Base-by-base conservation (phyloP, 1,140 invertebrate genomes). In the Drosophila parabipectinata region DNA sequence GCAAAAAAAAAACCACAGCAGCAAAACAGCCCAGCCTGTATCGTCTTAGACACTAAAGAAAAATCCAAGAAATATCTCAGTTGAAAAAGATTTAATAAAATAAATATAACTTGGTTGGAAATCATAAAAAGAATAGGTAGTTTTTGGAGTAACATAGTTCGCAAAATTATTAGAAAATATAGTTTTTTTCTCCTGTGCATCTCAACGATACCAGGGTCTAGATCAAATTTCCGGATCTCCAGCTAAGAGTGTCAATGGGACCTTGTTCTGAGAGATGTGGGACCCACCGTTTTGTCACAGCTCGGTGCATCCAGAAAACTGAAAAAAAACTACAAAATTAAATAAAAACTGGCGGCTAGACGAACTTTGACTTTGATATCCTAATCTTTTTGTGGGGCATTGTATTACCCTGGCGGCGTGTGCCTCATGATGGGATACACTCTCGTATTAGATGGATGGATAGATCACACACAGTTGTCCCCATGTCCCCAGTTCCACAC, bases 311-410 rank as follows among this genome's bases (percentile, higher is more conserved):
- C 69, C 55, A 47, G 47, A 73, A 74, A 55, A 44, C 41, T 37
- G 34, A 5, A 44, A 15, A 44, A 18, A 14, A 14, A 6, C 14
- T 14, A 1, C 3, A 18, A 44, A 44, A 15, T 14, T 44, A 14
- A 8, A 37, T 37, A 37, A 37, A 37, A 37, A 18, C 41, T 60
- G 52, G 75, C 82, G 82, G 79, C 79, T 76, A 68, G 74, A 56
- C 80, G 76, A 83, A 84, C 75, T 84, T 83, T 84, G 79, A 82
- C 82, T 87, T 87, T 87, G 82, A 87, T 87, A 87, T 87, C 82
- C 87, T 82, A 82, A 87, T 87, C 79, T 82, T 57, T 72, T 47
- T 54, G 50, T 56, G 51, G 30, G 79, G 82, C 83, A 88, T 87
- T 79, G 76, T 82, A 73, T 87, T 87, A 82, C 57, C 64, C 52